A percentile compares a stretch with the other conserved stretches of the same genome.
Evolutionary conservation across 1,140 invertebrate species (phyloP).

Genomic region (Dinothrombium tinctorium): DNA sequence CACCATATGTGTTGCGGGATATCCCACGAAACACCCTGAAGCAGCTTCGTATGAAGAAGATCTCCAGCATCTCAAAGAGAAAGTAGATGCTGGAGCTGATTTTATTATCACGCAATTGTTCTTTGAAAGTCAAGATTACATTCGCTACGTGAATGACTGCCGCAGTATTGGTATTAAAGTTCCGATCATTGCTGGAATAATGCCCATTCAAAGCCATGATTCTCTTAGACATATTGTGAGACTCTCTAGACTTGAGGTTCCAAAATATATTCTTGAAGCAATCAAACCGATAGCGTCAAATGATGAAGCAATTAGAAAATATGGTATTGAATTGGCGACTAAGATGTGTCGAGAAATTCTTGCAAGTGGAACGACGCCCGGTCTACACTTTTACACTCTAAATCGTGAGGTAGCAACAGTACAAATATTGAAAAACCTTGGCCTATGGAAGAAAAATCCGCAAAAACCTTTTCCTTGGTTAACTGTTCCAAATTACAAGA

Average conservation of each 20-base stretch:
- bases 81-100: conserved; percentile 46
- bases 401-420: no score
- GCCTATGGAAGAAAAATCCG: no score
- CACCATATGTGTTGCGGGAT: conserved; percentile 40
- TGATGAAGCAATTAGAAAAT: conserved; percentile 33
- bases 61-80: conserved; percentile 37
- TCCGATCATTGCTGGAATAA: conserved; percentile 45
- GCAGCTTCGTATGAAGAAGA: conserved; percentile 34
- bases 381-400: conserved; percentile 40
- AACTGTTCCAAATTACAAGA: no score
- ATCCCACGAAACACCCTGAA: conserved; percentile 43
- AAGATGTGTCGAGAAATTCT: conserved; percentile 31
- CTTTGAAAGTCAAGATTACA: conserved; percentile 35
- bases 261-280: conserved; percentile 27
- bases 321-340: conserved; percentile 29
- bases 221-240: conserved; percentile 32
- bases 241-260: conserved; percentile 33
- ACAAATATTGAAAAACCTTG: no score
- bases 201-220: conserved; percentile 35
- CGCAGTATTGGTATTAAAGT: conserved; percentile 34
- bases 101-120: conserved; percentile 55
- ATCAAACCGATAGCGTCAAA: conserved; percentile 33
- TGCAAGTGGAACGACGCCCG: conserved; percentile 22
- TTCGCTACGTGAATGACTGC: conserved; percentile 39
- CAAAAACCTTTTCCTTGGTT: no score